A percentile compares a stretch with the other conserved stretches of the same genome.
Evolutionary conservation across 1,140 invertebrate genomes (phyloP).

Genomic region (Vanessa atalanta): DNA sequence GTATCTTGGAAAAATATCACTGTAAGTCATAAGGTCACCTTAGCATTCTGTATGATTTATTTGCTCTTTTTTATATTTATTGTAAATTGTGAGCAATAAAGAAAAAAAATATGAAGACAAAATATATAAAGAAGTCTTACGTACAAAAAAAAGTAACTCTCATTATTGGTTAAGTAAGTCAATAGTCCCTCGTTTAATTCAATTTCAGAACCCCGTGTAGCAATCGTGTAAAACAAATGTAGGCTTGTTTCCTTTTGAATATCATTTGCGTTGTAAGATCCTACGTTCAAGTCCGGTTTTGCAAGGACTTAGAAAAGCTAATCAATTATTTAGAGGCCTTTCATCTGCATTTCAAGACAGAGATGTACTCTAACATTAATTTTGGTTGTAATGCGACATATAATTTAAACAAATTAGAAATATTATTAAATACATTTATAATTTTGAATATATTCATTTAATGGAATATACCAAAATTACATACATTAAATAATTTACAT

Average conservation of each 20-base stretch:
- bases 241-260: slow-evolving; percentile 62
- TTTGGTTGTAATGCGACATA: neutral
- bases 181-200: slow-evolving; percentile 28
- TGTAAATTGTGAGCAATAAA: too few species aligned
- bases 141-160: too few species aligned
- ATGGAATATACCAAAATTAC: too few species aligned
- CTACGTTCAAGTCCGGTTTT: slow-evolving; percentile 44
- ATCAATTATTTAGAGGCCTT: slow-evolving; percentile 71
- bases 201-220: slow-evolving; percentile 17
- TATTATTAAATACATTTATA: neutral
- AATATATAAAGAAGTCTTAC: too few species aligned
- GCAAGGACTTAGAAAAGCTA: slow-evolving; percentile 52
- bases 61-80: too few species aligned
- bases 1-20: too few species aligned
- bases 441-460: neutral
- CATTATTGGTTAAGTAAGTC: neutral
- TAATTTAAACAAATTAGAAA: neutral
- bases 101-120: too few species aligned
- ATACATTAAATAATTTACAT: too few species aligned
- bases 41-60: too few species aligned
- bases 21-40: too few species aligned
- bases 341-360: slow-evolving; percentile 52
- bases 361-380: slow-evolving; percentile 37
- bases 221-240: slow-evolving; percentile 42
- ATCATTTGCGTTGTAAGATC: slow-evolving; percentile 50